phyloP scores from a whole-genome alignment of 2,888 invertebrate genomes.

The Thalpophila matura region DNA sequence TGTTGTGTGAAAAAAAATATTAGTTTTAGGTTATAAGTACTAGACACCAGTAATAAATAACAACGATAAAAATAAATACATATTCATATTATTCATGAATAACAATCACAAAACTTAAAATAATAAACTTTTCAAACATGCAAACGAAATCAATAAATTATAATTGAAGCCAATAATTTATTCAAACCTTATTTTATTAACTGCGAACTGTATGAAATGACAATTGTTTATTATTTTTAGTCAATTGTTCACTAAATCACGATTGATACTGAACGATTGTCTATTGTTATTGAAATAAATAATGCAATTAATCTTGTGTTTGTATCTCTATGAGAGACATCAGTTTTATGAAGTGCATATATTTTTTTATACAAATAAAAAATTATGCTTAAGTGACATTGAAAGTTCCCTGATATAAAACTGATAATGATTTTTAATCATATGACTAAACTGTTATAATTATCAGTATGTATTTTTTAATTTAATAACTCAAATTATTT shows the following conservation, averaged over 20 bases:
- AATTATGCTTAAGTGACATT: too few species aligned
- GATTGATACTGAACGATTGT: constrained; percentile 55
- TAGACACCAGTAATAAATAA: constrained; percentile 28
- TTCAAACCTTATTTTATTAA: constrained; percentile 89
- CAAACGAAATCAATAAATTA: constrained; percentile 60
- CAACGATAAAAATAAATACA: constrained; percentile 23
- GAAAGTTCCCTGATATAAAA: too few species aligned
- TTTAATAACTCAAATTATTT: too few species aligned
- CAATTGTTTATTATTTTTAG: constrained; percentile 77
- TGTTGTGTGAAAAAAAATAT: too few species aligned
- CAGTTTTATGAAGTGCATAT: constrained; percentile 43
- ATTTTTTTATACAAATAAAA: constrained; percentile 35
- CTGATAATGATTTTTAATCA: too few species aligned
- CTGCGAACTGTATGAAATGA: constrained; percentile 82
- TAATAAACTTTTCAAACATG: constrained; percentile 48
- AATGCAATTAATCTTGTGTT: constrained; percentile 84
- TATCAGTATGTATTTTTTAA: too few species aligned
- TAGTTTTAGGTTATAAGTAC: too few species aligned
- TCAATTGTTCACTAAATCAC: constrained; percentile 62
- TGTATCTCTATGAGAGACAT: constrained; percentile 35
- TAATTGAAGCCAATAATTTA: constrained; percentile 81
- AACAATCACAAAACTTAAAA: constrained; percentile 44
- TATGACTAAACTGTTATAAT: too few species aligned
- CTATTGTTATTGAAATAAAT: constrained; percentile 80
- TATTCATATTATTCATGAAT: constrained; percentile 51